phyloP scores from a whole-genome alignment of 2,888 invertebrate species.

The Baccha elongata region DNA sequence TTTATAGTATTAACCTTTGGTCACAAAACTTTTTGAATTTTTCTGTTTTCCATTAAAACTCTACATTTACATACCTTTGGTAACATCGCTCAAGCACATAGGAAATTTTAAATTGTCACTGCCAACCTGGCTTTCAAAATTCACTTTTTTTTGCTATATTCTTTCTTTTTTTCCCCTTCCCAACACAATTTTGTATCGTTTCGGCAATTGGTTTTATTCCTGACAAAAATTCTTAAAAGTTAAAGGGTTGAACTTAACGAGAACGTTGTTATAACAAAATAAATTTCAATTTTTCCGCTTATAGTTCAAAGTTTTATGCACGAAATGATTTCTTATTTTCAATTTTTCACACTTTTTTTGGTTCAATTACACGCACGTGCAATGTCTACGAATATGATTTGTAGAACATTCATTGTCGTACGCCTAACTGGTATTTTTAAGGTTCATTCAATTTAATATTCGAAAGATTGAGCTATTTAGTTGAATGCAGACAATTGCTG shows the following conservation, averaged over 20 bases:
- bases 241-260: no score
- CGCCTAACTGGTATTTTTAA: not conserved
- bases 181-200: slow-evolving; percentile 30
- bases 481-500: no score
- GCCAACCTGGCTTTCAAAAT: no score
- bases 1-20: no score
- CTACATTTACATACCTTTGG: no score
- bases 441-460: not conserved
- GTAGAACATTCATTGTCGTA: slow-evolving; percentile 1
- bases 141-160: no score
- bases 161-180: no score
- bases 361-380: slow-evolving; percentile 69
- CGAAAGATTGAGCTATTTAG: not conserved
- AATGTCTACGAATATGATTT: slow-evolving; percentile 44
- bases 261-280: slow-evolving; percentile 8
- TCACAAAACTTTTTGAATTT: no score
- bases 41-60: no score
- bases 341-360: slow-evolving; percentile 70
- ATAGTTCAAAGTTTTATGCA: slow-evolving; percentile 57
- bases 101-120: no score
- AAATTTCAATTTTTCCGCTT: slow-evolving; percentile 59
- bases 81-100: no score
- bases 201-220: slow-evolving; percentile 47
- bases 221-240: not conserved
- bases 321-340: slow-evolving; percentile 60